Evolutionary conservation across 1,140 invertebrate genomes (phyloP).

Genomic region (Drosophila navojoa): DNA sequence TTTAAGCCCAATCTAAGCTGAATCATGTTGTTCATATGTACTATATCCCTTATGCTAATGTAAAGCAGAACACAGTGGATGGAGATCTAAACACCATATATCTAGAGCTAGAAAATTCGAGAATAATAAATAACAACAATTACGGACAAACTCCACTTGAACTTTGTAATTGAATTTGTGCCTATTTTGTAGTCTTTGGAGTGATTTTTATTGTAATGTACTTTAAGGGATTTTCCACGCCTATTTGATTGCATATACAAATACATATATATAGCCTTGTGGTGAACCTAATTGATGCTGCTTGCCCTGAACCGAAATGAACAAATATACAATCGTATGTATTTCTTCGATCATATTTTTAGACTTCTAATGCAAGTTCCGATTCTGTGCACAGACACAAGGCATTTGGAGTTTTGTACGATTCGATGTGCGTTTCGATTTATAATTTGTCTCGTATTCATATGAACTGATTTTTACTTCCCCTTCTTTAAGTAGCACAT

Average conservation of each 20-base stretch:
- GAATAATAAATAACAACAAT: constrained; percentile 20
- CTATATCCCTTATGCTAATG: too few species aligned
- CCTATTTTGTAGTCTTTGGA: constrained; percentile 8
- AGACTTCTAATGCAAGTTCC: constrained; percentile 34
- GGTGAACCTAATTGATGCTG: constrained; percentile 33
- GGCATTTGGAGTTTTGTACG: constrained; percentile 8
- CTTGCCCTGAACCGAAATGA: constrained; percentile 25
- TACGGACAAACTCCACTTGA: constrained; percentile 30
- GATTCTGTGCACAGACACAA: constrained; percentile 22
- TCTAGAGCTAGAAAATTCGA: constrained; percentile 7
- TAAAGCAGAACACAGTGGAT: neutral
- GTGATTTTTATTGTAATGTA: constrained; percentile 32
- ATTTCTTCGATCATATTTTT: constrained; percentile 22
- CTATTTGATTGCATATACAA: constrained; percentile 2
- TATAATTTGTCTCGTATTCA: constrained; percentile 37
- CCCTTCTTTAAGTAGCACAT: constrained; percentile 18
- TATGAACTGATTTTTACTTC: constrained; percentile 18
- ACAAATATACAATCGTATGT: neutral
- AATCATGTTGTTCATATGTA: too few species aligned
- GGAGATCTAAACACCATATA: constrained; percentile 9
- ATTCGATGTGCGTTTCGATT: constrained; percentile 41
- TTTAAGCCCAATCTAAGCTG: too few species aligned
- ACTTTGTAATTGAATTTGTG: constrained; percentile 26
- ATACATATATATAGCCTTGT: constrained; percentile 32
- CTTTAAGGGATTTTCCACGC: neutral